A percentile compares a stretch with the other conserved stretches of the same genome.
These are phyloP conservation scores for Notodonta ziczac DNA, from an alignment of 2,888 invertebrate genomes.

Conservation along the genomic window DNA sequence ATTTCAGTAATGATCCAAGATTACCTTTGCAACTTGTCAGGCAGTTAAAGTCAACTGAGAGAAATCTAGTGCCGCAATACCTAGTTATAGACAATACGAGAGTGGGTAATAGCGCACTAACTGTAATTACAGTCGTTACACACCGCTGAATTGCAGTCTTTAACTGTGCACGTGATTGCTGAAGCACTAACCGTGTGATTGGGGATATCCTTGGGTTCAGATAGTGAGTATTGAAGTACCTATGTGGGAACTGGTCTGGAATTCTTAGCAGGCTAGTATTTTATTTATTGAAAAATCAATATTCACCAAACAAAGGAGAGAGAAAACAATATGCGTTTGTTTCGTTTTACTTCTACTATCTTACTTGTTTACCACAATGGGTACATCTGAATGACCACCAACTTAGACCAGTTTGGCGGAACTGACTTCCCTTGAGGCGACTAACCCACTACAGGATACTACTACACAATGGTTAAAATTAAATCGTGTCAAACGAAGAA, in stretches of 20 bases:
- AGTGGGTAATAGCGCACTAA: not conserved
- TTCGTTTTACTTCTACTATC: too few relatives aligned
- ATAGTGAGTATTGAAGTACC: not conserved
- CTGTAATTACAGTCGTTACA: conserved; percentile 1
- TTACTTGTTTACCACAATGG: too few relatives aligned
- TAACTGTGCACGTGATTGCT: not conserved
- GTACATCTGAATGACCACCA: too few relatives aligned
- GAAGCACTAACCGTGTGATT: not conserved
- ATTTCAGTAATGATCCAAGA: not conserved
- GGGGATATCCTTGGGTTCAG: not conserved
- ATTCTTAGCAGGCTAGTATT: too few relatives aligned
- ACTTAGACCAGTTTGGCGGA: too few relatives aligned
- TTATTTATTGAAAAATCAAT: too few relatives aligned
- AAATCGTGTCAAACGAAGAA: not conserved
- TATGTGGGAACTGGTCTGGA: too few relatives aligned
- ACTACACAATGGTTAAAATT: too few relatives aligned
- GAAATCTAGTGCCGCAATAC: not conserved
- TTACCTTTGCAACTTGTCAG: not conserved
- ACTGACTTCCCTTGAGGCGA: too few relatives aligned
- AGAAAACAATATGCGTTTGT: too few relatives aligned
- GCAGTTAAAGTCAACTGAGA: not conserved
- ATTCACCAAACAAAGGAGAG: too few relatives aligned
- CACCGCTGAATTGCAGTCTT: conserved; percentile 2
- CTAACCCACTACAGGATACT: too few relatives aligned
- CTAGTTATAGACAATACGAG: not conserved